These are phyloP conservation scores for Eucidaris tribuloides DNA, from an alignment of 35 echinoderm and acorn worm species.

Conservation along the genomic window DNA sequence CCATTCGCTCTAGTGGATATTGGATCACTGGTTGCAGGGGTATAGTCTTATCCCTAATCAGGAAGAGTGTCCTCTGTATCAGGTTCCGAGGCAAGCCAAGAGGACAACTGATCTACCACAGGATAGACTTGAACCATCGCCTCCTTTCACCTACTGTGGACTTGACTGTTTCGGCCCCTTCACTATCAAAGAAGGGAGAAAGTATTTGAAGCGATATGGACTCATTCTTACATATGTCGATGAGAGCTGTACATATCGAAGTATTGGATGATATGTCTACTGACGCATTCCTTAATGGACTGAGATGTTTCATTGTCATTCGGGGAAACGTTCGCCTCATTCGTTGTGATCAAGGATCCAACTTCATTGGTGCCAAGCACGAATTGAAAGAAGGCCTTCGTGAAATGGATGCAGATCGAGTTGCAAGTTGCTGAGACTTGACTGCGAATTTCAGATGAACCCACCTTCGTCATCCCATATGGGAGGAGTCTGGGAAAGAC, in stretches of 20 bases:
- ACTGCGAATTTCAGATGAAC: constrained; percentile 52
- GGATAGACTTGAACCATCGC: constrained; percentile 53
- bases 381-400: constrained; percentile 23
- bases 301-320: constrained; percentile 26
- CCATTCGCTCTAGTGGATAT: constrained; percentile 36
- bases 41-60: constrained; percentile 12
- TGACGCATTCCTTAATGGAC: constrained; percentile 57
- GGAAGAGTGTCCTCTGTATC: constrained; percentile 11
- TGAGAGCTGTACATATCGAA: constrained; percentile 64
- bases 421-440: background rate
- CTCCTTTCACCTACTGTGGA: constrained; percentile 63
- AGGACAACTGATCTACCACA: constrained; percentile 36
- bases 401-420: constrained; percentile 11
- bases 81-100: no score
- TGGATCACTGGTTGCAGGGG: constrained; percentile 55
- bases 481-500: constrained; percentile 54
- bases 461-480: constrained; percentile 34
- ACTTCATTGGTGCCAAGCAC: constrained; percentile 32
- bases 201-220: constrained; percentile 60
- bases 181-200: constrained; percentile 44
- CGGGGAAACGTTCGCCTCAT: background rate
- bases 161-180: constrained; percentile 73
- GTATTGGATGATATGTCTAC: constrained; percentile 23
- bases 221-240: constrained; percentile 53
- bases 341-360: constrained; percentile 47